Evolutionary conservation across 2,797 vertebrate species (phyloP), one percentile per base, ranked within the genome.

Genomic region (Pangasius macronema): DNA sequence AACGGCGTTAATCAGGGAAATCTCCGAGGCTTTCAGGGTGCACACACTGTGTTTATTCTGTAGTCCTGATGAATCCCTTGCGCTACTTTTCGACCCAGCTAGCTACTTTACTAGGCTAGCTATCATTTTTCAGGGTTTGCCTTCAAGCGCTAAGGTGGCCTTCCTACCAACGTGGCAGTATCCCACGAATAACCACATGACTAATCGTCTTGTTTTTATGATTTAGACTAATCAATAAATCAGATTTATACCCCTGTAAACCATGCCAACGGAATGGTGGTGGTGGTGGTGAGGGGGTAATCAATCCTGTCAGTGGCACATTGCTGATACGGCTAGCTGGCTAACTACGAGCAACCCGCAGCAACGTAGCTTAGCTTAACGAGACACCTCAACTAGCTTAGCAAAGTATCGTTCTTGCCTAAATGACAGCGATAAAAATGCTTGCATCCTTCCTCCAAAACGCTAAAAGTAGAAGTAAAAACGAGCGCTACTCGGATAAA

Each of bases 81-180:
- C 24, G 39, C 70, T 46, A 46, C 70, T 73, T 73, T 73, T 4
- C 70, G 46, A 20, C 46, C 22, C 14, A 77, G 75, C 75, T 53
- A 55, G 88, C 88, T 92, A 87, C 87, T 89, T 57, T 85, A 39
- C 30, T 59, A 92, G 93, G 93, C 93, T 93, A 94, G 93, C 94
- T 87, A 87, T 89, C 84, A 84, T 93, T 89, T 92, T 91, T 89
- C 84, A 67, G 42, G 90, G 88, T 79, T 36, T 89, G 90, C 91
- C 90, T 85, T 1, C 87, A 82, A 57, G 13, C 65, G 80, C 59
- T 51, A 83, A 83, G 81, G 72, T 88, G 83, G 88, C 85, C 82
- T 84, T 55, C 77, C 27, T 1, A 83, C 80, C 81, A 81, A 88
- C 83, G 88, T 88, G 88, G 85, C 88, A 80, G 82, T 59, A 81